phyloP scores from a whole-genome alignment of 2,113 vertebrate species.

The Halichoeres trimaculatus region DNA sequence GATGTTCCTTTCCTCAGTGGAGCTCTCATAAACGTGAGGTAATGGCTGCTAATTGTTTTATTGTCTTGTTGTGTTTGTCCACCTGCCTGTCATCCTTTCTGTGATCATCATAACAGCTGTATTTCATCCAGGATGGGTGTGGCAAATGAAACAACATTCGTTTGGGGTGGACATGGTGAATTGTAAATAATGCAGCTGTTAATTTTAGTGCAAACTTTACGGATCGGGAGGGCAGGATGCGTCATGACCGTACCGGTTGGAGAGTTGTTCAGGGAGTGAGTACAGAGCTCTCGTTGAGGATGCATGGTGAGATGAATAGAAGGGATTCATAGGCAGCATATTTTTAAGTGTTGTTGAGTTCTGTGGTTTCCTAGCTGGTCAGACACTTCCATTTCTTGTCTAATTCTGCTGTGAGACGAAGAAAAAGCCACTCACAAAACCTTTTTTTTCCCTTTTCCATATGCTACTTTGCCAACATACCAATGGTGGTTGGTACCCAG shows the following conservation, averaged over 20 bases:
- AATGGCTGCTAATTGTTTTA: conserved; percentile 93
- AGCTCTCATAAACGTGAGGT: conserved; percentile 38
- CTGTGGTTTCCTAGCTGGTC: conserved; percentile 7
- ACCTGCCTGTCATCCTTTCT: conserved; percentile 59
- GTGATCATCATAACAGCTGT: conserved; percentile 69
- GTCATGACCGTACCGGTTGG: not conserved
- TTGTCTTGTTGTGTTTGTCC: conserved; percentile 54
- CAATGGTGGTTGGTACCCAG: not conserved
- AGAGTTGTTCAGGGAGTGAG: conserved; percentile 21
- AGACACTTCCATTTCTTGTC: conserved; percentile 3
- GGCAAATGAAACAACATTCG: conserved; percentile 56
- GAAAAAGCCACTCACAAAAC: not conserved
- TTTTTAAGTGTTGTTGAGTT: conserved; percentile 35
- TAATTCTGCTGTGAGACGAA: not conserved
- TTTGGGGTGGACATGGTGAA: conserved; percentile 51
- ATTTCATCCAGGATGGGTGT: conserved; percentile 70
- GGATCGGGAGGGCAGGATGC: conserved; percentile 18
- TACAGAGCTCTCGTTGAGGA: conserved; percentile 33
- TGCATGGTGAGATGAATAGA: conserved; percentile 35
- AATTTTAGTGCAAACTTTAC: not conserved
- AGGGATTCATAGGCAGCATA: conserved; percentile 52
- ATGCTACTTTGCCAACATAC: not conserved
- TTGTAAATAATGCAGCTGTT: conserved; percentile 9
- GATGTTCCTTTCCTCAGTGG: conserved; percentile 10
- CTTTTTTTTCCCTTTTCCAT: not conserved